Conservation (phyloP, 2,797 vertebrate species). For the Gallinago solitaria region DNA sequence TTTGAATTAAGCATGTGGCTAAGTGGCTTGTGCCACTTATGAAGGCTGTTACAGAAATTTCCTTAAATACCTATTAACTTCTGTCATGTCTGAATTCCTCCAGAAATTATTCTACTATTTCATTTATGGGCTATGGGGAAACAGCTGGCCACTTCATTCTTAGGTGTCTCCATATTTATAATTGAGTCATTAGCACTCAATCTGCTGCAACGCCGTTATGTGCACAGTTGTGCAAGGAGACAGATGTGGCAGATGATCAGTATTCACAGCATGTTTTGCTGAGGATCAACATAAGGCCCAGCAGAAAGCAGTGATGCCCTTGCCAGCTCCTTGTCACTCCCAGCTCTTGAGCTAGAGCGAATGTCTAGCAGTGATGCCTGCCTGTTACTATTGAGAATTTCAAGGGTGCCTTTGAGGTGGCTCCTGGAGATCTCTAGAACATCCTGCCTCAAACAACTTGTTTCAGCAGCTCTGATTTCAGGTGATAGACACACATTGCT, state of each 20-base stretch:
- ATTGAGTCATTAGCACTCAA: not conserved
- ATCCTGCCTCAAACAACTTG: not conserved
- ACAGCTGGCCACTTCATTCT: not conserved
- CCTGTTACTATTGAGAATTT: not conserved
- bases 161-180: not conserved
- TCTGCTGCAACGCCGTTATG: not conserved
- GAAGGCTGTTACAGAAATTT: not conserved
- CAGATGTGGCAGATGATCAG: not conserved
- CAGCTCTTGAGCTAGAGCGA: not conserved
- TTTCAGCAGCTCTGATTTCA: not conserved
- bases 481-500: not conserved
- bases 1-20: not conserved
- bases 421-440: not conserved
- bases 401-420: not conserved
- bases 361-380: not conserved
- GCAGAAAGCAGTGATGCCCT: not conserved
- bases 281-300: not conserved
- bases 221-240: not conserved
- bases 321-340: not conserved
- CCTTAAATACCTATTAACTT: not conserved
- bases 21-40: not conserved
- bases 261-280: not conserved
- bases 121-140: not conserved
- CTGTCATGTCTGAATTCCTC: not conserved
- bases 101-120: not conserved